Base-by-base conservation (phyloP, 2,113 vertebrate genomes). In the Ornithorhynchus anatinus region DNA sequence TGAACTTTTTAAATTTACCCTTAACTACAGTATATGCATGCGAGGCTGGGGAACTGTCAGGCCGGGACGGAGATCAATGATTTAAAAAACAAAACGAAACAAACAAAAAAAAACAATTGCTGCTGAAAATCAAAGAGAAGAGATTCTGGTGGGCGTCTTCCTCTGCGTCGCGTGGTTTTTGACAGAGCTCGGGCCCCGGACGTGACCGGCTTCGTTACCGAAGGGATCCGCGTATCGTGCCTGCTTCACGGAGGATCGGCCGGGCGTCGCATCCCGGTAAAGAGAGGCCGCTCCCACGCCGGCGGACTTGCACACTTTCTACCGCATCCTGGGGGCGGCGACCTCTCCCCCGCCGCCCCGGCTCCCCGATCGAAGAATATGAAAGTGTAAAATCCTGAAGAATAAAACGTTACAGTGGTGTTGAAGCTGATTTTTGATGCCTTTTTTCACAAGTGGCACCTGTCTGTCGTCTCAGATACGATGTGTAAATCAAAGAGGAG, bases 371-470 rank as follows among this genome's bases (percentile, higher is more conserved):
- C 86, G 91, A 89, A 85, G 86, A 69, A 80, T 90, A 89, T 67
- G 75, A 83, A 92, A 93, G 95, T 95, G 95, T 95, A 94, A 85
- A 82, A 94, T 91, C 92, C 91, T 69, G 87, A 92, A 93, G 91
- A 91, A 93, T 93, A 92, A 93, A 94, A 74, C 74, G 79, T 86
- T 68, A 80, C 59, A 42, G 75, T 90, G 89, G 79, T 86, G 89
- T 81, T 50, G 86, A 79, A 90, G 89, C 92, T 86, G 90, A 92
- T 93, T 91, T 89, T 89, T 69, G 83, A 93, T 95, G 94, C 95
- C 95, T 96, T 95, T 92, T 94, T 94, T 94, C 89, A 93, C 89
- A 91, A 84, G 89, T 81, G 95, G 90, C 94, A 92, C 89, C 88
- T 92, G 88, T 82, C 80, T 66, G 37, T 63, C 29, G 33, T 84